Conservation (phyloP, 1,140 invertebrate genomes). For the Drosophila ohnishii region DNA sequence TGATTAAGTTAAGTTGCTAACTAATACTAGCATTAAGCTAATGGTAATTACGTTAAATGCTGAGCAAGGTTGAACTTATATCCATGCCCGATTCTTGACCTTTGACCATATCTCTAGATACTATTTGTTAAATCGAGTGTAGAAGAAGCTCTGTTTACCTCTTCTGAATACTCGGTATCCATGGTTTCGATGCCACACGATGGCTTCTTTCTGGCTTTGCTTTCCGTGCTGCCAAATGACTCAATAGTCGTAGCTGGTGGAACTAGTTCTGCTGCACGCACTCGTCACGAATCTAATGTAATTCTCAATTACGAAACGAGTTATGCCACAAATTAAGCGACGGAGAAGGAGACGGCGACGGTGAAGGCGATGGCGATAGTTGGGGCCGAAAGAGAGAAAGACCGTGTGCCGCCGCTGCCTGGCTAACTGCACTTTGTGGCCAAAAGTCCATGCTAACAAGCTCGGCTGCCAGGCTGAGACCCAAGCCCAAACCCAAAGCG, state of each 20-base stretch:
- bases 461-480: neutral
- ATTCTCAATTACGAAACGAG: slow-evolving; percentile 81
- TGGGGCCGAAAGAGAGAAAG: slow-evolving; percentile 9
- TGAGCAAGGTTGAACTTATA: neutral
- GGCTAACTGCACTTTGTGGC: slow-evolving; percentile 54
- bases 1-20: neutral
- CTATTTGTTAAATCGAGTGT: neutral
- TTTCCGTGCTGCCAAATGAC: slow-evolving; percentile 62
- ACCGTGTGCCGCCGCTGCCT: slow-evolving; percentile 5
- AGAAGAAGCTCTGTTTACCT: neutral
- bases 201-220: slow-evolving; percentile 36
- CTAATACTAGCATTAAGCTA: neutral
- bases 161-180: slow-evolving; percentile 5
- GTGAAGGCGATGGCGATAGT: slow-evolving; percentile 13
- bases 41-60: neutral
- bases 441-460: slow-evolving; percentile 56
- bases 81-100: neutral
- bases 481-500: slow-evolving; percentile 5
- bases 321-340: slow-evolving; percentile 79
- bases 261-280: slow-evolving; percentile 77
- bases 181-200: neutral
- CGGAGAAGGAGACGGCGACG: slow-evolving; percentile 3
- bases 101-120: neutral
- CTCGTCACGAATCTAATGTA: slow-evolving; percentile 77
- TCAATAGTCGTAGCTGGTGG: slow-evolving; percentile 60